These are phyloP conservation scores for Adineta ricciae DNA, from an alignment of 2,888 invertebrate genomes.

Conservation along the genomic window DNA sequence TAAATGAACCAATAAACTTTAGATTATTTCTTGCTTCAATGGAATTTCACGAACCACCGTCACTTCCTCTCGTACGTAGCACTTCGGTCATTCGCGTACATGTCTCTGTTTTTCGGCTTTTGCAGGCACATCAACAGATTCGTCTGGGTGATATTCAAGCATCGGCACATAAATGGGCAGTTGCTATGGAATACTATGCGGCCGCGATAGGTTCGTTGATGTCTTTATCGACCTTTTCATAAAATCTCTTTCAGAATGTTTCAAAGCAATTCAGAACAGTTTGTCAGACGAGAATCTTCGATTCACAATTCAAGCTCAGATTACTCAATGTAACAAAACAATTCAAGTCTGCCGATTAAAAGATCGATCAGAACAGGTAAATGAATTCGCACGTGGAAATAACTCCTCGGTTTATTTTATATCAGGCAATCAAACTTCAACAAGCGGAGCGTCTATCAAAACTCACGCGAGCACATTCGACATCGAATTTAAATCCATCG, in stretches of 20 bases:
- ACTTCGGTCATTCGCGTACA: not conserved
- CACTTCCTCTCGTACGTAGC: not conserved
- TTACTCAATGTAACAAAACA: not conserved
- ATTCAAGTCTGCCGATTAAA: not conserved
- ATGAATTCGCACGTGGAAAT: not conserved
- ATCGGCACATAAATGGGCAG: not conserved
- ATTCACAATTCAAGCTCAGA: not conserved
- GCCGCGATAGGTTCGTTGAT: not conserved
- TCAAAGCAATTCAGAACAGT: not conserved
- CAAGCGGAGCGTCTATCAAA: not conserved
- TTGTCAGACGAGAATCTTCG: not conserved
- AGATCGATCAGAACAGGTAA: not conserved
- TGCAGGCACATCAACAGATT: not conserved
- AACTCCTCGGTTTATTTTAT: not conserved
- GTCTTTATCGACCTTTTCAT: not conserved
- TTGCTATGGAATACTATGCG: not conserved
- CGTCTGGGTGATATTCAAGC: not conserved
- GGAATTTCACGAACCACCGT: not conserved
- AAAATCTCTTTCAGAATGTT: not conserved
- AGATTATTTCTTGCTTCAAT: not conserved
- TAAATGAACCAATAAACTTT: not conserved
- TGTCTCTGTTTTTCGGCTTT: not conserved
- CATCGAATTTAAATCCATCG: not conserved
- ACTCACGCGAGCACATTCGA: not conserved
- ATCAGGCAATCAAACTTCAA: not conserved